Conservation (phyloP, 1,140 invertebrate species). For the Melanaphis sacchari region DNA sequence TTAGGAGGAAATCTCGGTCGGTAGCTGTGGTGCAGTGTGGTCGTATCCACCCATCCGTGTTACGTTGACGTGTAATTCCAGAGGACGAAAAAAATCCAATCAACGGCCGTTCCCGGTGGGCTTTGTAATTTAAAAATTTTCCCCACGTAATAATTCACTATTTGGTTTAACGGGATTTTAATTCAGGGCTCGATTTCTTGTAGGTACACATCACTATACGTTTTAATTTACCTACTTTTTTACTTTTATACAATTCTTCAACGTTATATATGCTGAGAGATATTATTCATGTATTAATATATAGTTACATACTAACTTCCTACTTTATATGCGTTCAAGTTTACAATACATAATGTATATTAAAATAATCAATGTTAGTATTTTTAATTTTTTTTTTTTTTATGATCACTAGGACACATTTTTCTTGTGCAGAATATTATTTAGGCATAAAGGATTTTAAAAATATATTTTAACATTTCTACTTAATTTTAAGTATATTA, state of each 20-base stretch:
- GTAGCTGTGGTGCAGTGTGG: background rate
- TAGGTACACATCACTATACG: background rate
- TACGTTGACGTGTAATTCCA: constrained; percentile 41
- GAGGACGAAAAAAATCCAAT: constrained; percentile 50
- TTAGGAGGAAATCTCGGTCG: constrained; percentile 44
- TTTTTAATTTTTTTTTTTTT: too few relatives aligned
- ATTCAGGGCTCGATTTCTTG: background rate
- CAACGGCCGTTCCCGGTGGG: constrained; percentile 8
- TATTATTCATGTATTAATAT: background rate
- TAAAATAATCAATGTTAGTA: background rate
- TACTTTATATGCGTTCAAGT: background rate
- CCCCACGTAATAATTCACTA: background rate
- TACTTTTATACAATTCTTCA: background rate
- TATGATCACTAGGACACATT: background rate
- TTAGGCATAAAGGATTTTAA: background rate
- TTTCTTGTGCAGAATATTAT: background rate
- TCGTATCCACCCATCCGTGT: background rate
- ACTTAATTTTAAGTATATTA: background rate
- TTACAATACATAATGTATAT: background rate
- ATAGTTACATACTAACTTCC: background rate
- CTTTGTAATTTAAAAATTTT: constrained; percentile 36
- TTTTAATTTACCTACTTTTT: background rate
- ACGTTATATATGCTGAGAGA: background rate
- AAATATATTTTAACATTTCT: background rate
- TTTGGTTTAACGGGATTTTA: constrained; percentile 11